These are phyloP conservation scores for Lateolabrax maculatus DNA, from an alignment of 2,797 vertebrate species.

Conservation along the genomic window DNA sequence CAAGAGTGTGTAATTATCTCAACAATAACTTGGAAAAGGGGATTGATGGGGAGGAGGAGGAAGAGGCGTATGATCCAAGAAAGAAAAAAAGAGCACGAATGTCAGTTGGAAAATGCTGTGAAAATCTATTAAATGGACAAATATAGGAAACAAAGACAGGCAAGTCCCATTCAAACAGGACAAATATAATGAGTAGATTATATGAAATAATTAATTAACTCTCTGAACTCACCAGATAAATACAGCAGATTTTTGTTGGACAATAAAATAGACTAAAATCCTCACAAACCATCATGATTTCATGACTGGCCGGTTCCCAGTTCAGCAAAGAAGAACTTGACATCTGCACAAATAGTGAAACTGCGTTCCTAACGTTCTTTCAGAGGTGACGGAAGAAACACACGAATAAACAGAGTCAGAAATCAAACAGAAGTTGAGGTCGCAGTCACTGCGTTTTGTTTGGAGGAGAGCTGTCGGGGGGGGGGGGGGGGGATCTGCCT, in stretches of 20 bases:
- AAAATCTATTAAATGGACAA: background rate
- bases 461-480: background rate
- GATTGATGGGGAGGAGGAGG: background rate
- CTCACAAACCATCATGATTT: background rate
- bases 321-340: background rate
- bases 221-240: background rate
- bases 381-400: background rate
- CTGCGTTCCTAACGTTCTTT: background rate
- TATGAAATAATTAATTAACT: slow-evolving; percentile 3
- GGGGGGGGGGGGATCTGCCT: background rate
- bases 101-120: background rate
- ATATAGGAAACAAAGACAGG: background rate
- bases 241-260: background rate
- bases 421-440: background rate
- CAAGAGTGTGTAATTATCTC: slow-evolving; percentile 13
- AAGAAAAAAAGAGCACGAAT: background rate
- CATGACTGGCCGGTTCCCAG: background rate
- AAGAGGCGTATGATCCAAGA: background rate
- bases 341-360: background rate
- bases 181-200: background rate
- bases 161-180: background rate
- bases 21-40: background rate
- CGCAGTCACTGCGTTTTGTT: background rate
- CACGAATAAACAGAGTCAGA: too few relatives aligned
- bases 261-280: background rate